Base-by-base conservation (phyloP, 1,140 invertebrate genomes). In the Idris sp. region DNA sequence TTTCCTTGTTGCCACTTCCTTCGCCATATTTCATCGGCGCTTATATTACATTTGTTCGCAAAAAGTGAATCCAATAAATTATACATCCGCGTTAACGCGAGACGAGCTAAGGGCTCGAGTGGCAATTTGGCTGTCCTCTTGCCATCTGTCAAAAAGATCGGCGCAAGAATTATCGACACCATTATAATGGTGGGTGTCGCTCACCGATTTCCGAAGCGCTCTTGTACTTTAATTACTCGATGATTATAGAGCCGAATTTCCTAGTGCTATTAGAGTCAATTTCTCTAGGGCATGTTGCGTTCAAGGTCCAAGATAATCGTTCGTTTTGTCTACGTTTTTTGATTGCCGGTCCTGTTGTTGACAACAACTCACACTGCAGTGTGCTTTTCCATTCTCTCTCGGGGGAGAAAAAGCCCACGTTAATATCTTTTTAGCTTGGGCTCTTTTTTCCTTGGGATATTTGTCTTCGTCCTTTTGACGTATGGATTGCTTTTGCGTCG, bases 81-180 rank as follows among this genome's bases (percentile, higher is more conserved):
- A 81, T 78, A 78, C 77, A 54, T 65, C 53, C 31, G 80, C 67
- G 67, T 75, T 78, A 81, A 69, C 61, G 67, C 64, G 64, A 76
- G 76, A 81, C 54, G 56, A 74, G 46, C 33, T 53, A 69, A 74
- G 65, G 41, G 53, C 11, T 54, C 51, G 79, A 83, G 48, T 65
- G 58, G 72, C 78, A 86, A 85, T 86, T 87, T 87, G 75, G 80
- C 71, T 71, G 65, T 81, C 81, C 65, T 80, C 75, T 65, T 59
- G 77, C 79, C 81, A 82, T 85, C 82, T 83, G 84, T 85, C 84
- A n/a, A 86, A 84, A 84, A 83, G 76, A 59, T 46, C 56, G 71
- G 33, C 26, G n/a, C n/a, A n/a, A 43, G 58, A 74, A 68, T 78
- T 84, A 82, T 81, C 71, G 74, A 58, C n/a, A 65, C 44, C 38